Percentiles rank a stretch among this genome's conserved stretches.
These are phyloP conservation scores for Chirona hameri DNA, from an alignment of 2,888 invertebrate species.

Conservation along the genomic window DNA sequence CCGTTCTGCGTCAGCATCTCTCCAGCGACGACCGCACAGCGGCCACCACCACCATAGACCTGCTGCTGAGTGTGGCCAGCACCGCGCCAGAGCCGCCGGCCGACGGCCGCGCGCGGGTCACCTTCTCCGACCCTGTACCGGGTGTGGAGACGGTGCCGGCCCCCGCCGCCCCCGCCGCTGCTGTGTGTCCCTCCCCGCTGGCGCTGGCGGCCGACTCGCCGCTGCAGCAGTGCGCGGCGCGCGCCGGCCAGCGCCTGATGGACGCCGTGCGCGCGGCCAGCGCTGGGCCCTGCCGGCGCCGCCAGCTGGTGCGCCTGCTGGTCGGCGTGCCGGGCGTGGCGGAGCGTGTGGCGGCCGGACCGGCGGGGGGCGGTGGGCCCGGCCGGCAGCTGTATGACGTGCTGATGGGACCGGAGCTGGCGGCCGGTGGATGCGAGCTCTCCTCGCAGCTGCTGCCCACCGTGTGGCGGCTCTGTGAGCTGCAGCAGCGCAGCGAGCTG, in stretches of 20 bases:
- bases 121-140: background rate
- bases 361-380: background rate
- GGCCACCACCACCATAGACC: background rate
- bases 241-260: conserved; percentile 22
- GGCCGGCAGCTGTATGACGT: background rate
- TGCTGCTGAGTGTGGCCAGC: background rate
- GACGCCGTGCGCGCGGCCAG: background rate
- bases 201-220: background rate
- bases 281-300: background rate
- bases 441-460: background rate
- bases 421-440: background rate
- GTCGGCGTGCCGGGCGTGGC: conserved; percentile 3
- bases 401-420: conserved; percentile 6
- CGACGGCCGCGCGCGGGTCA: background rate
- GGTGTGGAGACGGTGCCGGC: no score
- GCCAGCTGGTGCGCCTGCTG: conserved; percentile 6
- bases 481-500: background rate
- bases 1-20: background rate
- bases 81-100: background rate
- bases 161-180: background rate
- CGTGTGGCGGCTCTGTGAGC: background rate
- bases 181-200: background rate
- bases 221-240: conserved; percentile 3
- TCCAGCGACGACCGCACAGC: background rate
- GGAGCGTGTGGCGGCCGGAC: background rate